Base-by-base conservation (phyloP, 2,797 vertebrate genomes). In the Danio choprae region DNA sequence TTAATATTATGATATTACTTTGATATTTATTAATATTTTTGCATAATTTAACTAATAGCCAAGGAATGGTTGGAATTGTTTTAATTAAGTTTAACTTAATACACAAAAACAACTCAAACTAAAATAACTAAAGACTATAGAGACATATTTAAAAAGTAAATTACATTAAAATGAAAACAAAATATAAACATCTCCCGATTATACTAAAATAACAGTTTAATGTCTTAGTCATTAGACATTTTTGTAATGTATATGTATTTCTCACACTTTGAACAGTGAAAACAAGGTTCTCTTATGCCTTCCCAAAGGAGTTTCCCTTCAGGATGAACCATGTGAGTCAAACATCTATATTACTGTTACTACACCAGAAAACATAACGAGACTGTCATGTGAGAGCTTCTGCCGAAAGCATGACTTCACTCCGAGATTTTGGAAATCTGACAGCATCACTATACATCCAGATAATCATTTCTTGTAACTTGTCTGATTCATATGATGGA, bases 241-340 rank as follows among this genome's bases (percentile, higher is more conserved):
- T 29, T 29, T 29, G 29, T 29, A 29, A 3, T 29, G 29, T 65
- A 0, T 2, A 20, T 18, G 7, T 44, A 15, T 6, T 11, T 64
- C 36, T 7, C 1, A 2, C 15, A 9, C 18, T 18, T 50, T 16
- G 36, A 64, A 84, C 91, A 99, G 98, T 99, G 91, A 99, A 99
- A 95, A 99, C 97, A 85, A 95, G 97, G 87, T 99, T 99, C 94
- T 99, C 98, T 13, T 97, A 99, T 88, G 98, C 97, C 88, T 99
- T 99, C 89, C 97, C 98, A 83, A 99, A 99, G 90, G 98, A 99
- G 91, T 99, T 99, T 88, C 98, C 98, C 81, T 99, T 98, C 89
- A 95, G 97, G 93, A 99, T 99, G 97, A 99, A 98, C 90, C 98
- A 99, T 94, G 98, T 99, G 91, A 97, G 98, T 98, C 56, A 55